Evolutionary conservation across 2,797 vertebrate species (phyloP).

Genomic region (Masticophis lateralis): DNA sequence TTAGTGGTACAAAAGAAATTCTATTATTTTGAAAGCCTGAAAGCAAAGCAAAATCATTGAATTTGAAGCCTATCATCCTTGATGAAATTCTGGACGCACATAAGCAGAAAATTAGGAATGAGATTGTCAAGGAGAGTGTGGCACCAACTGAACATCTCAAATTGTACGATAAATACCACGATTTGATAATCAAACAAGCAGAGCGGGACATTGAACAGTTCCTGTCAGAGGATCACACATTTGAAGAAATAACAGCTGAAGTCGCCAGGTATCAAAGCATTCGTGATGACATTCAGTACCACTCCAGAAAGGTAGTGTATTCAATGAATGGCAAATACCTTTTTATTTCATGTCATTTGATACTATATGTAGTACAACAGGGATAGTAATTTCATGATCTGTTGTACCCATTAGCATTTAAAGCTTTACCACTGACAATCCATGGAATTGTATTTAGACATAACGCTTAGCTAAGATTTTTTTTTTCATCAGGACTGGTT

Average conservation of each 20-base stretch:
- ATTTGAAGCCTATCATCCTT: slow-evolving; percentile 81
- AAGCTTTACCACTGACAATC: not conserved
- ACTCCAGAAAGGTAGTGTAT: slow-evolving; percentile 75
- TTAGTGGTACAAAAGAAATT: not conserved
- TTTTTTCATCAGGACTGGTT: not conserved
- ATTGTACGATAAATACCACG: slow-evolving; percentile 81
- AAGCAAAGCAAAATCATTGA: slow-evolving; percentile 50
- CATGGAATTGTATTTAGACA: not conserved
- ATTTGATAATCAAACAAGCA: slow-evolving; percentile 78
- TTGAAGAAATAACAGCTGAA: slow-evolving; percentile 80
- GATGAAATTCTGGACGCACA: slow-evolving; percentile 77
- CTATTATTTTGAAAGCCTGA: slow-evolving; percentile 61
- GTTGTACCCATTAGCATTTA: not conserved
- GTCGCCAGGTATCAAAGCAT: slow-evolving; percentile 78
- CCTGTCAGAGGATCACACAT: slow-evolving; percentile 75
- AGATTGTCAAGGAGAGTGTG: slow-evolving; percentile 73
- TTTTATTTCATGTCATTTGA: not conserved
- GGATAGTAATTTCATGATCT: not conserved
- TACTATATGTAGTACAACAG: not conserved
- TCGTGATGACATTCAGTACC: slow-evolving; percentile 79
- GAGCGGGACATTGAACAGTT: slow-evolving; percentile 79
- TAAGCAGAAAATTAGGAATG: slow-evolving; percentile 70
- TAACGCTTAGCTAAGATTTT: not conserved
- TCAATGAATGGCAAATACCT: not conserved
- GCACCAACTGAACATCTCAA: slow-evolving; percentile 74